phyloP scores from a whole-genome alignment of 37 sponge, comb jelly and placozoan genomes.

The Aplysina aerophoba region DNA sequence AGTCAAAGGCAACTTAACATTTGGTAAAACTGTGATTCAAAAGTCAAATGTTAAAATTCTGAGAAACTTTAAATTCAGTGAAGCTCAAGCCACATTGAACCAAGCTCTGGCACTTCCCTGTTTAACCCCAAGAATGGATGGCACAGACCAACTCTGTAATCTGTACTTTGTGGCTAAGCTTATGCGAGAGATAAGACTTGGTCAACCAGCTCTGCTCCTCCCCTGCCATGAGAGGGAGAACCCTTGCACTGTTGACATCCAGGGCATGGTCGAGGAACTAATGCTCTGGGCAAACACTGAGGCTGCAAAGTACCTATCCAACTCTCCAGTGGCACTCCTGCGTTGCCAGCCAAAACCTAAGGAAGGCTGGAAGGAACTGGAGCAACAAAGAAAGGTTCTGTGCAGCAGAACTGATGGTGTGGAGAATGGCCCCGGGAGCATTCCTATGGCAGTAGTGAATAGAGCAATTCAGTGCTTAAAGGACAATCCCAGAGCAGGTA shows the following conservation, averaged over 20 bases:
- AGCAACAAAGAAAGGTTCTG: not conserved
- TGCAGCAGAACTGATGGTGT: no score
- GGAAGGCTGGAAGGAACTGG: not conserved
- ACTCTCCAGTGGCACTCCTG: constrained; percentile 28
- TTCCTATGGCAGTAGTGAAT: no score
- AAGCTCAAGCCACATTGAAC: no score
- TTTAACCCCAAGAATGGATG: no score
- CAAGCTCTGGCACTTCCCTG: no score
- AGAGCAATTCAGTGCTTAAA: no score
- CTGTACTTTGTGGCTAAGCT: not conserved
- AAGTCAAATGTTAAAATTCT: no score
- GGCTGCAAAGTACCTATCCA: constrained; percentile 31
- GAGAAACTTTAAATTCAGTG: no score
- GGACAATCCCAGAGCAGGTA: not conserved
- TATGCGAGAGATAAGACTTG: not conserved
- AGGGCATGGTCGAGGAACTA: constrained; percentile 59
- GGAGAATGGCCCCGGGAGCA: no score
- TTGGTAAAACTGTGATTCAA: no score
- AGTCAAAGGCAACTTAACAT: not conserved
- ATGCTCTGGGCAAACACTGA: constrained; percentile 73
- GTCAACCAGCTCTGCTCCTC: not conserved
- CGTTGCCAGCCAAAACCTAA: constrained; percentile 48
- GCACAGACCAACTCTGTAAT: no score
- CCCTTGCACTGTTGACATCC: not conserved
- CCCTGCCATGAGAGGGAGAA: not conserved